Conservation (phyloP, 2,113 vertebrate genomes). For the Psophia crepitans region DNA sequence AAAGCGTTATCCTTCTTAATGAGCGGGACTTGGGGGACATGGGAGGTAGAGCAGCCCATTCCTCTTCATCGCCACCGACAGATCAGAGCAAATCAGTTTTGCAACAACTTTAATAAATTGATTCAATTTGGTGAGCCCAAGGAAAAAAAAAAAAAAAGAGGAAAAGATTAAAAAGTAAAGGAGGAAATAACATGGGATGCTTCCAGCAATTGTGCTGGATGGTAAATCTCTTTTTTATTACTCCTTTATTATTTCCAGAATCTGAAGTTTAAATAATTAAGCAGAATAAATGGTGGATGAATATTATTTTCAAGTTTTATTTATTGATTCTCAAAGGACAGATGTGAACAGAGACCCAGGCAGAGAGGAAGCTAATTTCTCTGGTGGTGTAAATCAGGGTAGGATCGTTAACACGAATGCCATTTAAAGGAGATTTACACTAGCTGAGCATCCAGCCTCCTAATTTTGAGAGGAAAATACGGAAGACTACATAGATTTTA, state of each 20-base stretch:
- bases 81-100: constrained; percentile 11
- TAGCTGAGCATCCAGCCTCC: background rate
- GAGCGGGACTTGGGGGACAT: background rate
- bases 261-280: constrained; percentile 59
- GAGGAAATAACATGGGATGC: constrained; percentile 1
- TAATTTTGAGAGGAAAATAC: background rate
- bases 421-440: constrained; percentile 23
- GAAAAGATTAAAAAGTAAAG: constrained; percentile 15
- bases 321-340: background rate
- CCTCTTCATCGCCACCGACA: constrained; percentile 18
- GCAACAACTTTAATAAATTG: constrained; percentile 57
- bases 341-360: background rate
- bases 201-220: background rate
- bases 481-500: background rate
- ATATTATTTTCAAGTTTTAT: background rate
- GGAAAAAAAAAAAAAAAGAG: background rate
- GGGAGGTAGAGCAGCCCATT: background rate
- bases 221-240: constrained; percentile 51
- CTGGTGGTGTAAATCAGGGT: constrained; percentile 10
- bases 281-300: constrained; percentile 14
- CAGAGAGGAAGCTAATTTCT: background rate
- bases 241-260: constrained; percentile 35
- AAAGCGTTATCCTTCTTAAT: background rate
- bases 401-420: background rate
- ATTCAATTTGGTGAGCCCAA: constrained; percentile 54